Evolutionary conservation across 1,140 invertebrate species (phyloP), one percentile per base, ranked within the genome.

Genomic region (Antheraea pernyi): DNA sequence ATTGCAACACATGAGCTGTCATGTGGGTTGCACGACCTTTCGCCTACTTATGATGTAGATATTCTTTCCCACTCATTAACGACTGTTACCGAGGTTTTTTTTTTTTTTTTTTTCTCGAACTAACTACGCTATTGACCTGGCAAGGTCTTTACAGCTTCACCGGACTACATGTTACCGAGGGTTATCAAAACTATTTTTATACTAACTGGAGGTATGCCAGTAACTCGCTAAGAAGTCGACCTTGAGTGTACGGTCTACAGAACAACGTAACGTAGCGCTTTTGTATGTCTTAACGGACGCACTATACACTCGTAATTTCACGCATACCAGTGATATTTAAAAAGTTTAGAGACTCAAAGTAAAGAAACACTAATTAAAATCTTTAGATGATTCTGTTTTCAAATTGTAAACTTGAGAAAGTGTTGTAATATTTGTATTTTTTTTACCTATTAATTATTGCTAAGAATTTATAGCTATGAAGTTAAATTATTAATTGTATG

Each of bases 181-280:
- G 46, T 53, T 53, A 53, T 53, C 46, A 53, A 53, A 53, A 53
- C 46, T 53, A 53, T 53, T 53, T 53, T 53, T 53, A 53, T 13
- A 53, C 16, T 53, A 67, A 67, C 69, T 59, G 68, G 37, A 74
- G 72, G 53, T 61, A 71, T 53, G 69, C 62, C 46, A 68, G 68
- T 71, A 67, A 68, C 64, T 71, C 53, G 61, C 63, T 22, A 37
- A 63, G 75, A 68, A 37, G 71, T 65, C 65, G 66, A 61, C 77
- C 77, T 79, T 79, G 76, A 75, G 68, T 58, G 60, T 53, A 53
- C 46, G 13, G 46, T 13, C 46, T 53, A 53, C 16, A 53, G 68
- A 68, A 67, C 59, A 71, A 65, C 63, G 65, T 73, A 63, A 73
- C 67, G 60, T 36, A 68, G 61, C 53, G 48, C 19, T 67, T 22